phyloP scores from a whole-genome alignment of 2,888 invertebrate species.

The Drosophila tripunctata region DNA sequence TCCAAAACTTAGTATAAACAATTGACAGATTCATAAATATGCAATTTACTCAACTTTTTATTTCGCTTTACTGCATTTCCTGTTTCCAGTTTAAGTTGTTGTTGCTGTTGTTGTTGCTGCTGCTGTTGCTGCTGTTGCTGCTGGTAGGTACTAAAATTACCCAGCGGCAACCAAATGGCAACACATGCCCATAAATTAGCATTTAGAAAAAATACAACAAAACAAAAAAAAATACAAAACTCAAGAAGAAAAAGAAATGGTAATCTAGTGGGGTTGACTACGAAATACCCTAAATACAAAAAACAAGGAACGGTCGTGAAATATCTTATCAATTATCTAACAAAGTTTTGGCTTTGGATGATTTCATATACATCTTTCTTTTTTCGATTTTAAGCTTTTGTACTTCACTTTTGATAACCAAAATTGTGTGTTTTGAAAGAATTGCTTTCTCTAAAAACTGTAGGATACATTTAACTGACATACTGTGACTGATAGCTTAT shows the following conservation, averaged over 20 bases:
- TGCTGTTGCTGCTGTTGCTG: conserved; percentile 28
- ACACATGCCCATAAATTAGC: conserved; percentile 80
- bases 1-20: conserved; percentile 69
- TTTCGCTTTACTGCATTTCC: conserved; percentile 79
- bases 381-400: too few species aligned
- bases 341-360: too few species aligned
- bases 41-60: conserved; percentile 79
- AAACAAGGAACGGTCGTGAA: too few species aligned
- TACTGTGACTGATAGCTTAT: too few species aligned
- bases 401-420: too few species aligned
- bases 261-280: neutral
- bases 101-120: conserved; percentile 16
- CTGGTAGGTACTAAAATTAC: conserved; percentile 75
- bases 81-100: conserved; percentile 59
- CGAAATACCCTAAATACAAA: conserved; percentile 31
- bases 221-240: conserved; percentile 38
- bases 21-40: conserved; percentile 81
- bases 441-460: too few species aligned
- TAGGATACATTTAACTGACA: too few species aligned
- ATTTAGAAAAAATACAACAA: conserved; percentile 68
- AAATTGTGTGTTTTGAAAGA: too few species aligned
- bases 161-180: conserved; percentile 80
- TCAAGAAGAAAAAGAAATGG: conserved; percentile 37
- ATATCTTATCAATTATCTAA: too few species aligned
- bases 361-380: too few species aligned